Evolutionary conservation across 2,888 invertebrate genomes (phyloP).

Genomic region (Napeogenes inachia): DNA sequence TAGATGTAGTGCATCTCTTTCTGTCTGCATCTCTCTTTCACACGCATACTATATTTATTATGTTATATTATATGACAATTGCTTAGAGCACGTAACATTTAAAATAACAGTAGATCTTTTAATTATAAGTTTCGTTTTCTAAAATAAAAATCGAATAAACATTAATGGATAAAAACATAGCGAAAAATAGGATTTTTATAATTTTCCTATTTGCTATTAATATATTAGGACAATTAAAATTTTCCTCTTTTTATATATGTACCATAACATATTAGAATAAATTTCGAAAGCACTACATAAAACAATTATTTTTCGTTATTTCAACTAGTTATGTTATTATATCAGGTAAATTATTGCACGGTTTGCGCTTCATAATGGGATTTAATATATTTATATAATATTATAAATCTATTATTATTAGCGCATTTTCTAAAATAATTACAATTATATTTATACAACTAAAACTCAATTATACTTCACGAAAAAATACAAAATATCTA

Average conservation of each 20-base stretch:
- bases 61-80: constrained; percentile 18
- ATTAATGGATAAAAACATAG: too few species aligned
- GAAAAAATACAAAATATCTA: too few species aligned
- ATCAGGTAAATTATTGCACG: constrained; percentile 26
- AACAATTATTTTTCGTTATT: constrained; percentile 23
- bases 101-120: constrained; percentile 10
- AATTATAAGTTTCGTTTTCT: constrained; percentile 7
- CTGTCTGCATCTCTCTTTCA: constrained; percentile 71
- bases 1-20: constrained; percentile 71
- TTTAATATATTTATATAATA: constrained; percentile 15
- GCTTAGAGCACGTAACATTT: constrained; percentile 18
- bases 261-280: background rate
- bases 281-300: background rate
- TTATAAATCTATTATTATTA: constrained; percentile 8
- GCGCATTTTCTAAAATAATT: constrained; percentile 11
- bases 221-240: background rate
- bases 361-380: constrained; percentile 28
- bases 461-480: background rate
- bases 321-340: constrained; percentile 10
- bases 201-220: background rate
- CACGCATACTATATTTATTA: constrained; percentile 48
- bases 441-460: background rate
- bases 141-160: background rate
- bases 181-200: background rate
- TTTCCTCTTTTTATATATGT: background rate